Evolutionary conservation across 2,797 vertebrate genomes (phyloP), one percentile per base, ranked within the genome.

Genomic region (Channallabes apus): DNA sequence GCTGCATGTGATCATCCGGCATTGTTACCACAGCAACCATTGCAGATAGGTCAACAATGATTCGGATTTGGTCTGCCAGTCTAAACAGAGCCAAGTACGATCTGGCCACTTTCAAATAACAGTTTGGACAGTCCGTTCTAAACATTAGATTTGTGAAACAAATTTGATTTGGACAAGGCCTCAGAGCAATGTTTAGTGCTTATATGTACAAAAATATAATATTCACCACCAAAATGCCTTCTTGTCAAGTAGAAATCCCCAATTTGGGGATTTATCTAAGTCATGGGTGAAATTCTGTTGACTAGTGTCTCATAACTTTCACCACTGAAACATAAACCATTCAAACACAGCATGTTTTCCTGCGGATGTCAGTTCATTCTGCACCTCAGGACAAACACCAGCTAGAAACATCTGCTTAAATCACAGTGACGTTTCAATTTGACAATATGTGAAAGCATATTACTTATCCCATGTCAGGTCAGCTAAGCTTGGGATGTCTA

Each of bases 401-500:
- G 58, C 41, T 58, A 27, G 24, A 77, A 82, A 83, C 51, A 41
- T 69, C 54, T 83, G 54, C 82, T 38, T 14, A 62, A 64, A 51
- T 77, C 15, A 38, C 56, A 46, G 38, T 85, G 29, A 78, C 87
- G 73, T 89, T 83, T 58, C 80, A 87, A 89, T 85, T 62, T n/a
- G 41, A 87, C 86, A 32, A 73, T 73, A 67, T 83, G 87, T 90
- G 87, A 51, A 88, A 75, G 67, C 83, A 67, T 89, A 32, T 72
- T n/a, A 62, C 69, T 78, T 89, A 87, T 87, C 81, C 84, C 81
- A 75, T 38, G 85, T 85, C 72, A 59, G 29, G 80, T 86, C 35
- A 7, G 80, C 80, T 59, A 78, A 83, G 35, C 81, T 68, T 86
- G 88, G 88, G 89, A 89, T 90, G 84, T 89, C 80, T 51, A 72